Base-by-base conservation (phyloP, 2,888 invertebrate species). In the Apodemia zela region DNA sequence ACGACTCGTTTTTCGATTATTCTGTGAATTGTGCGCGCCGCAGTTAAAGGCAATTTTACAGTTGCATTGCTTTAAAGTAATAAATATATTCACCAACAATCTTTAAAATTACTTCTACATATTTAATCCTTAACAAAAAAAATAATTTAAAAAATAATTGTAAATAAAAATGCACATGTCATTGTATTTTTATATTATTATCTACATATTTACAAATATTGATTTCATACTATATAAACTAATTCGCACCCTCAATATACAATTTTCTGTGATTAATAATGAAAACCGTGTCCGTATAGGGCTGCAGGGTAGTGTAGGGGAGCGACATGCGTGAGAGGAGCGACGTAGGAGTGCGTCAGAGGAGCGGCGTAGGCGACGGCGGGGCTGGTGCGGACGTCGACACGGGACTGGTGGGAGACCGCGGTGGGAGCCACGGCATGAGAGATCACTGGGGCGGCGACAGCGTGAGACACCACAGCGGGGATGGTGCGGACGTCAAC, bases 401-500 rank as follows among this genome's bases (percentile, higher is more conserved):
- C 57, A 38, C 62, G 62, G 25, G 62, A 62, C 54, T 62, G 62
- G 38, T 80, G 85, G 60, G 74, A 85, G 59, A 82, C 77, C 59
- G 78, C 72, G 67, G 80, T 74, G 74, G 80, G 79, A 17, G 79
- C 70, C 57, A 72, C 70, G 49, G 57, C 69, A 62, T 81, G 79
- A 59, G 66, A 51, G 38, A 62, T 62, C 29, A 78, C 75, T 63
- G 71, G 72, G 64, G 74, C 84, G 57, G 57, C 57, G 29, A 78
- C 72, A 63, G 75, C 73, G 17, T 73, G 71, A n/a, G 72, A 67
- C 49, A 83, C 72, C 17, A 82, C 29, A 25, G 79, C 80, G 33
- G 84, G 81, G 71, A 77, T 74, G 57, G 78, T 76, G 66, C 74
- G 74, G 57, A 84, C 80, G 64, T 84, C 85, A 57, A 84, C 76